A percentile compares a stretch with the other conserved stretches of the same genome.
phyloP scores from a whole-genome alignment of 1,140 invertebrate species.

The Dinoponera quadriceps region DNA sequence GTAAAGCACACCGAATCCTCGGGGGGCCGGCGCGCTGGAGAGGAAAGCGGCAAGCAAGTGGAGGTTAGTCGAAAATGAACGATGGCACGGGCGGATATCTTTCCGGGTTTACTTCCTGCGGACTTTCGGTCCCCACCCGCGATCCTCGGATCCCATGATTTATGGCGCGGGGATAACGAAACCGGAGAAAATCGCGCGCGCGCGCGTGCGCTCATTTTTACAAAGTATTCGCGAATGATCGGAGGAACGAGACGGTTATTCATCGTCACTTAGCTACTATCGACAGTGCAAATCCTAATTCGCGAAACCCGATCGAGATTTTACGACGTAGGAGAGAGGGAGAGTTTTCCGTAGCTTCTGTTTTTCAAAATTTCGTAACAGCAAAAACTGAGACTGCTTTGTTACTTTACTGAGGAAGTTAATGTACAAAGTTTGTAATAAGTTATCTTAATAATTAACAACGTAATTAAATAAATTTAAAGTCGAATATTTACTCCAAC shows the following conservation, averaged over 20 bases:
- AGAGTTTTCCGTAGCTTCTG: no score
- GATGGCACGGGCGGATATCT: constrained; percentile 66
- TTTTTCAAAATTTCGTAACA: no score
- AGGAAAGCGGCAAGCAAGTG: constrained; percentile 54
- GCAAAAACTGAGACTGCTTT: no score
- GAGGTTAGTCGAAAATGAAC: constrained; percentile 65
- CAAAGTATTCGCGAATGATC: constrained; percentile 4
- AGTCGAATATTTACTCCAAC: no score
- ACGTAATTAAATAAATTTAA: no score
- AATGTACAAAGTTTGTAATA: no score
- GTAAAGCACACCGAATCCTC: constrained; percentile 22
- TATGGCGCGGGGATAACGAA: constrained; percentile 33
- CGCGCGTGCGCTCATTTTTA: constrained; percentile 56
- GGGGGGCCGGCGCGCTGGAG: background rate
- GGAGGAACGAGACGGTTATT: background rate
- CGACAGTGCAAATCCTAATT: background rate
- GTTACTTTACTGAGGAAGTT: no score
- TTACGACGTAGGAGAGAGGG: background rate
- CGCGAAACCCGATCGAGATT: background rate
- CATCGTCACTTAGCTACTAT: background rate
- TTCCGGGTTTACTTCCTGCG: constrained; percentile 62
- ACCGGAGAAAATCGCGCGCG: constrained; percentile 24
- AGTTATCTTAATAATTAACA: no score
- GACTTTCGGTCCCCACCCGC: constrained; percentile 13
- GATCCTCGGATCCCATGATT: constrained; percentile 49